Evolutionary conservation across 2,113 vertebrate species (phyloP).

Genomic region (Hassar affinis): DNA sequence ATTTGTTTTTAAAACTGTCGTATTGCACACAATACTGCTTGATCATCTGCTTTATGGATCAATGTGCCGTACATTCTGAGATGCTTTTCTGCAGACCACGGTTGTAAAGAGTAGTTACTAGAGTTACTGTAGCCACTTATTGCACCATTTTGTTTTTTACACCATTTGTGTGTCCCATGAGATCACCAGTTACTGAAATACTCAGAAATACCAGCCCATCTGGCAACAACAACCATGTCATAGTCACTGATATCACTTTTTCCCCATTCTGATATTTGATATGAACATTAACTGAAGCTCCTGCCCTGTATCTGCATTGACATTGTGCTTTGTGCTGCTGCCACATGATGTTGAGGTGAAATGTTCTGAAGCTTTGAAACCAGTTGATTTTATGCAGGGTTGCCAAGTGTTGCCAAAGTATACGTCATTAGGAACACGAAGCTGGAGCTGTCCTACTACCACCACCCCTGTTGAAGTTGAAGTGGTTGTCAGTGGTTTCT

Average conservation of each 20-base stretch:
- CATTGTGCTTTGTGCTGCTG: not conserved
- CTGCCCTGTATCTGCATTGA: not conserved
- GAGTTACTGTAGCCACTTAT: not conserved
- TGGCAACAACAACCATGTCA: not conserved
- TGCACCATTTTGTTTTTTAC: no score
- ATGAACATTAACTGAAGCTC: not conserved
- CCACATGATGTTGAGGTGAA: not conserved
- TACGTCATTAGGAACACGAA: not conserved
- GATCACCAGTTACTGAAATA: not conserved
- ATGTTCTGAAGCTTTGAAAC: not conserved
- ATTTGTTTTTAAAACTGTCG: not conserved
- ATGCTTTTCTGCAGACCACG: no score
- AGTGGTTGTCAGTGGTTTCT: conserved; percentile 1
- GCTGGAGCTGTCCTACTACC: not conserved
- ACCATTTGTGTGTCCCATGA: not conserved
- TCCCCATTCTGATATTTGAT: not conserved
- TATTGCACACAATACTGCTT: not conserved
- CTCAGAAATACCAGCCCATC: not conserved
- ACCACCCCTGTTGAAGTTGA: not conserved
- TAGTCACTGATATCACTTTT: not conserved
- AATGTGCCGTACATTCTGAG: not conserved
- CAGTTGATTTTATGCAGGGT: not conserved
- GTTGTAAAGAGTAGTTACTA: not conserved
- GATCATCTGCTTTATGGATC: not conserved
- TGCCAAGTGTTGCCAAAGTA: not conserved